Evolutionary conservation across 2,888 invertebrate genomes (phyloP).

Genomic region (Plagiodera versicolora): DNA sequence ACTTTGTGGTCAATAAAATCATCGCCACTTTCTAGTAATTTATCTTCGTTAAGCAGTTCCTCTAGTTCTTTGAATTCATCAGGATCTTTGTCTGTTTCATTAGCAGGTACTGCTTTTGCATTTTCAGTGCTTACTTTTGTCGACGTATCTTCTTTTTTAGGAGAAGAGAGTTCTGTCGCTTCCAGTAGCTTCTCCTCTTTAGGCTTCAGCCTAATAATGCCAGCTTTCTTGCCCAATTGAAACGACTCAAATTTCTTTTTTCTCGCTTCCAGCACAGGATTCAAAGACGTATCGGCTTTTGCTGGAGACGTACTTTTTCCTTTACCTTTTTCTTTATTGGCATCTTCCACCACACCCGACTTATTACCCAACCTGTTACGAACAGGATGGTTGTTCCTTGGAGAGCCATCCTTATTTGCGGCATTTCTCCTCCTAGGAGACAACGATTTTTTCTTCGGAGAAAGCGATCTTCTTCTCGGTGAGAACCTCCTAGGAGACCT

Average conservation of each 20-base stretch:
- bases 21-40: conserved; percentile 37
- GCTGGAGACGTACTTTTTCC: conserved; percentile 20
- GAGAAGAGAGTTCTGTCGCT: conserved; percentile 5
- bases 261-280: conserved; percentile 59
- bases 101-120: conserved; percentile 13
- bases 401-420: conserved; percentile 5
- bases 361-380: conserved; percentile 41
- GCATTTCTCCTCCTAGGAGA: conserved; percentile 29
- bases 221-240: conserved; percentile 55
- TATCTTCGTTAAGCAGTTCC: conserved; percentile 36
- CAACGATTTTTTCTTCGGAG: conserved; percentile 40
- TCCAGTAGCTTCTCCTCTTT: conserved; percentile 32
- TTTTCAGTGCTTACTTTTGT: conserved; percentile 6
- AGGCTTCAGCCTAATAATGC: conserved; percentile 56
- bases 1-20: conserved; percentile 44
- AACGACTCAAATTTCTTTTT: conserved; percentile 59
- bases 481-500: conserved; percentile 38
- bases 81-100: conserved; percentile 16
- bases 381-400: conserved; percentile 27
- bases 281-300: conserved; percentile 37
- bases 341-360: conserved; percentile 30
- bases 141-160: conserved; percentile 19
- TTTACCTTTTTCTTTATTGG: conserved; percentile 23
- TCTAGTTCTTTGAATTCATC: conserved; percentile 36
- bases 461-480: conserved; percentile 28